Evolutionary conservation across 1,140 invertebrate genomes (phyloP), one percentile per base, ranked within the genome.

Genomic region (Habropoda laboriosa): DNA sequence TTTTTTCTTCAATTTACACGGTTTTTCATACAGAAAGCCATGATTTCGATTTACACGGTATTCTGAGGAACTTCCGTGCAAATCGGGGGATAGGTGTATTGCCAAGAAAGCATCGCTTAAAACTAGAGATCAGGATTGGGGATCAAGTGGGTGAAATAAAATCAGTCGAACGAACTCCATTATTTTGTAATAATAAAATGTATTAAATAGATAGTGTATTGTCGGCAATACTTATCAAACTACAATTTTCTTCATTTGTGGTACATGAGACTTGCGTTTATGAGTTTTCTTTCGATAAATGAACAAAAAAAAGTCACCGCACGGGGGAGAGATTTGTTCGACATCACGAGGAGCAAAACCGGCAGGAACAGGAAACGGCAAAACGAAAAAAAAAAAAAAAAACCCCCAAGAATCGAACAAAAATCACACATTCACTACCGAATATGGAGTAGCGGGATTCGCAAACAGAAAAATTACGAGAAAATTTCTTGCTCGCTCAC

Each of bases 181-280:
- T 90, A 90, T 90, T 90, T 92, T 91, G 83, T 92, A 90, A 91
- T 92, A 91, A 92, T 92, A 91, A 92, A 92, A 92, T 92, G 91
- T 92, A 92, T 92, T 92, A 92, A 92, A 92, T 92, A 92, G 88
- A 86, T 91, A 91, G 90, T 88, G 90, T 90, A 90, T 90, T 88
- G 82, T 91, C 91, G 89, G 90, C 90, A 91, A 92, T 92, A 92
- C 88, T 91, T 91, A 91, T 89, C 78, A 89, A 90, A 90, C 86
- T 92, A 92, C 81, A 82, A 75, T 86, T 76, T 78, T 66, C 70
- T 91, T 89, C 85, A 86, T 90, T 82, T 79, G 88, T 89, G 82
- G 88, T 90, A 90, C 86, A 91, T 90, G 89, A 90, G 90, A 91
- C 89, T 92, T 89, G 83, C 82, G 77, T 82, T 78, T 85, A 84